Base-by-base conservation (phyloP, 2,888 invertebrate genomes). In the Rutpela maculata region DNA sequence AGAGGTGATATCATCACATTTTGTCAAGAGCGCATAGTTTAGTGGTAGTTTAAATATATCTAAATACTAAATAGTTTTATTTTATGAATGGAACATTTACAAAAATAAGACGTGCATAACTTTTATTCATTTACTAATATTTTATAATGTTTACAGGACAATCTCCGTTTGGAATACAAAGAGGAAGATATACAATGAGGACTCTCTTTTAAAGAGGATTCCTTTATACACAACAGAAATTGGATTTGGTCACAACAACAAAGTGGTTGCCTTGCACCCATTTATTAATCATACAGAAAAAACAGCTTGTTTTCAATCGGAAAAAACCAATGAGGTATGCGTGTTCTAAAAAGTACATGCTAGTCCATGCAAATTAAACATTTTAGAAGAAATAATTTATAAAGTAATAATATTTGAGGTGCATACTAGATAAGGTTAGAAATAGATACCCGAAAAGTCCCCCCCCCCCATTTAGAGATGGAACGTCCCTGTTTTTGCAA, bases 111-210 rank as follows among this genome's bases (percentile, higher is more conserved):
- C 4, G 22, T 26, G 2, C 1, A 4, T 31, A 60, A 26, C 6
- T 19, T 7, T n/a, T 50, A 50, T 50, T n/a, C 50, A 1, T 12
- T 1, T 50, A 50, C 6, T 35, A 35, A 35, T 7, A 35, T 35
- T 50, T 15, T 50, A 38, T 63, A 38, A 63, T 38, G 9, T 55
- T 86, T 84, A 60, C 74, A 88, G 88, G 35, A 80, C 85, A 10
- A 71, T 88, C 59, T 82, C 80, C 0, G 76, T 88, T 67, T 89
- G 88, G 88, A 79, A 86, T 75, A 79, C 80, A n/a, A 84, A 80
- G 66, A 82, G 82, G 75, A 84, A 76, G 15, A 60, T 11, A 18
- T 72, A 70, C 31, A 66, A 66, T 9, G 66, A 73, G 9, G 79
- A 81, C 26, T 55, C 38, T 1, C 56, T 74, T 22, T 38, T 72